Percentiles rank a stretch among this genome's conserved stretches.
phyloP scores from a whole-genome alignment of 35 echinoderm and acorn worm species.

The Strongylocentrotus purpuratus region DNA sequence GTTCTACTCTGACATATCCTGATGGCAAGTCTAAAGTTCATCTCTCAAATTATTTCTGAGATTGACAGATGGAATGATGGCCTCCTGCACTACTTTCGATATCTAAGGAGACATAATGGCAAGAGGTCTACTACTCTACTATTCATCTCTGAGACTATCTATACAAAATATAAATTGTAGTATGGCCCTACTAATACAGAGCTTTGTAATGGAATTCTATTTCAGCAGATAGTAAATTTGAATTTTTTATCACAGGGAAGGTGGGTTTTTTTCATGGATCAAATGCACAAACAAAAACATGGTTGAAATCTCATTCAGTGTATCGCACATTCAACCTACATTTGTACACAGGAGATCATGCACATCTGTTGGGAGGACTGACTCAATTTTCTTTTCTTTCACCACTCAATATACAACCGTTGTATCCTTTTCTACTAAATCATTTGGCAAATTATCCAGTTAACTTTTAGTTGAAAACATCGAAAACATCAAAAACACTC shows the following conservation, averaged over 20 bases:
- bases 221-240: too few species aligned
- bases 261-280: background rate
- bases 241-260: too few species aligned
- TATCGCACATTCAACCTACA: background rate
- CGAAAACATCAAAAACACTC: too few species aligned
- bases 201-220: too few species aligned
- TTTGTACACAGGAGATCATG: background rate
- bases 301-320: background rate
- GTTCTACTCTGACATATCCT: background rate
- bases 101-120: background rate
- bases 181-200: too few species aligned
- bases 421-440: background rate
- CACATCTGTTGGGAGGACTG: background rate
- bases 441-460: background rate
- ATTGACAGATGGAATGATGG: slow-evolving; percentile 3
- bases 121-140: background rate
- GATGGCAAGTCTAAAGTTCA: background rate
- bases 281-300: background rate
- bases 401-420: background rate
- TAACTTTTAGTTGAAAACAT: background rate
- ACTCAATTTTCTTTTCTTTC: background rate
- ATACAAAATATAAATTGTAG: too few species aligned
- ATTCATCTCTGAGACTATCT: background rate
- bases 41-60: background rate
- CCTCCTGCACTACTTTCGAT: background rate